phyloP scores from a whole-genome alignment of 1,140 invertebrate genomes.

The Eurosta solidaginis region DNA sequence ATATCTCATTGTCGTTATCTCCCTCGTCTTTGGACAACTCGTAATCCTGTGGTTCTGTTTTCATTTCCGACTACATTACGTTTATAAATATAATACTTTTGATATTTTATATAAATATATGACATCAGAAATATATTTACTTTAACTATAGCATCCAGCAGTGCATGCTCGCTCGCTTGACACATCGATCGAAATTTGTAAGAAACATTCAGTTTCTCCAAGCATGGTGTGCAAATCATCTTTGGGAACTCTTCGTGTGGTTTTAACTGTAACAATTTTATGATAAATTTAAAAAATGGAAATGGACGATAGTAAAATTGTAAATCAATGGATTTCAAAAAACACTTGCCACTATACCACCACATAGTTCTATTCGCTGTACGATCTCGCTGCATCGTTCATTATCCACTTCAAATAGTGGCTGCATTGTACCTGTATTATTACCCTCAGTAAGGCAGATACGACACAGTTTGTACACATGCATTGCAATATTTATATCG shows the following conservation, averaged over 20 bases:
- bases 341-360: slow-evolving; percentile 47
- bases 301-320: not conserved
- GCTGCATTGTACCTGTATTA: slow-evolving; percentile 46
- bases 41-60: slow-evolving; percentile 47
- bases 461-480: slow-evolving; percentile 50
- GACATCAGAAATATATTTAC: slow-evolving; percentile 34
- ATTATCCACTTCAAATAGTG: slow-evolving; percentile 46
- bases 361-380: slow-evolving; percentile 51
- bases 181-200: slow-evolving; percentile 49
- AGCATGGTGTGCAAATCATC: slow-evolving; percentile 48
- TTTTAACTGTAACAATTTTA: slow-evolving; percentile 41
- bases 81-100: not conserved
- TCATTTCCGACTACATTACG: slow-evolving; percentile 44
- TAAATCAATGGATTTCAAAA: not conserved
- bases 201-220: slow-evolving; percentile 42
- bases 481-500: slow-evolving; percentile 38
- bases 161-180: slow-evolving; percentile 50
- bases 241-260: slow-evolving; percentile 51
- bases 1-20: slow-evolving; percentile 45
- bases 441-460: slow-evolving; percentile 52
- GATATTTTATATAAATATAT: not conserved
- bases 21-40: slow-evolving; percentile 35
- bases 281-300: not conserved
- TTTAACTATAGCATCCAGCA: slow-evolving; percentile 50
- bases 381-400: slow-evolving; percentile 45